Conservation (phyloP, 2,797 vertebrate genomes). For the Apogon hyalosoma region DNA sequence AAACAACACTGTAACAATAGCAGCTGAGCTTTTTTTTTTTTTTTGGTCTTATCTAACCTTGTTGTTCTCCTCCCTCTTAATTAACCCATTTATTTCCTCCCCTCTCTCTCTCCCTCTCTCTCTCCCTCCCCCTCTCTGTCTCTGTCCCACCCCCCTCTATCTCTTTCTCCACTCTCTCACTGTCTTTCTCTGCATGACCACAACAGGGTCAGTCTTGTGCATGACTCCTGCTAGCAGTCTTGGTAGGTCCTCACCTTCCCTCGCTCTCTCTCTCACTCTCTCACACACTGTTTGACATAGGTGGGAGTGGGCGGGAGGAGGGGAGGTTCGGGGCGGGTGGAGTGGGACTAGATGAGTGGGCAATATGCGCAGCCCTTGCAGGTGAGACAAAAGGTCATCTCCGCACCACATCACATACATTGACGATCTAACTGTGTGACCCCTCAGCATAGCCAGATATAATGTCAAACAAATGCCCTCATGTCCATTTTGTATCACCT, state of each 20-base stretch:
- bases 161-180: conserved; percentile 27
- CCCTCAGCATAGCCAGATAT: not conserved
- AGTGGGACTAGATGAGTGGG: conserved; percentile 9
- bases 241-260: conserved; percentile 91
- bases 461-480: not conserved
- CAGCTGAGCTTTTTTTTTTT: conserved; percentile 25
- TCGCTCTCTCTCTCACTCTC: conserved; percentile 49
- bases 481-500: conserved; percentile 60
- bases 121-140: conserved; percentile 69
- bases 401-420: not conserved
- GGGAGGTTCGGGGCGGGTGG: not conserved
- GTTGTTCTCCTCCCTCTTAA: conserved; percentile 71
- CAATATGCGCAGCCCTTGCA: conserved; percentile 59
- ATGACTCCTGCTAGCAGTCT: conserved; percentile 99
- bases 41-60: conserved; percentile 75
- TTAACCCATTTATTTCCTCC: conserved; percentile 82
- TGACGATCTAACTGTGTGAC: not conserved
- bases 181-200: conserved; percentile 90
- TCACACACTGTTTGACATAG: conserved; percentile 38
- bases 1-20: conserved; percentile 31
- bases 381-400: conserved; percentile 64
- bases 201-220: conserved; percentile 99
- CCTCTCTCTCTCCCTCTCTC: conserved; percentile 25
- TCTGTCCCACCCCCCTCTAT: conserved; percentile 10
- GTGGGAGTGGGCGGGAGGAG: not conserved